Conservation (phyloP, 2,113 vertebrate genomes). For the Okapia johnstoni region DNA sequence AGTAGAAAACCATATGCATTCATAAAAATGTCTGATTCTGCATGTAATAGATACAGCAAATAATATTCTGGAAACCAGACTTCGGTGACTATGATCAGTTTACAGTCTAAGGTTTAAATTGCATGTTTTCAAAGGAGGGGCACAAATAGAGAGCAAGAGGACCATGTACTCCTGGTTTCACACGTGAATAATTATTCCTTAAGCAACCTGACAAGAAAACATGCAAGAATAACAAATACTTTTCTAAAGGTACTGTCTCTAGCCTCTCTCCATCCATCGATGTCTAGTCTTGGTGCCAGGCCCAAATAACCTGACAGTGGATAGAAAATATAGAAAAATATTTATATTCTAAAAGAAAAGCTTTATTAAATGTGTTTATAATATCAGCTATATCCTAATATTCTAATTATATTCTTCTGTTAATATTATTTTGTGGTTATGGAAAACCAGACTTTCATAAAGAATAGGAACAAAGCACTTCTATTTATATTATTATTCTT, state of each 20-base stretch:
- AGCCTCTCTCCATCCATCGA: background rate
- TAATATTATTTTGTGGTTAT: background rate
- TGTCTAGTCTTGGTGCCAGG: background rate
- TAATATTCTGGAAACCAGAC: constrained; percentile 7
- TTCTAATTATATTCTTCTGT: background rate
- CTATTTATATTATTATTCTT: background rate
- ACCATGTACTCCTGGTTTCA: constrained; percentile 59
- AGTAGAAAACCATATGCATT: background rate
- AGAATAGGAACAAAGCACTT: background rate
- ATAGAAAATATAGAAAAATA: background rate
- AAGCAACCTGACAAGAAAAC: constrained; percentile 67
- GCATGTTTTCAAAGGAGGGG: constrained; percentile 68
- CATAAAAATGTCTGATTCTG: constrained; percentile 45
- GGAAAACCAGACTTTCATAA: background rate
- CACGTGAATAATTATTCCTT: constrained; percentile 66
- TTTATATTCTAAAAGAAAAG: background rate
- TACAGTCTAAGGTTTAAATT: constrained; percentile 29
- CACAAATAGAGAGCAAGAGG: constrained; percentile 37
- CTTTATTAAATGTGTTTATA: background rate
- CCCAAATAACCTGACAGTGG: background rate
- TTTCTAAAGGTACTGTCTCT: background rate
- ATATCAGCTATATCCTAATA: background rate
- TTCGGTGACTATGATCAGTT: background rate
- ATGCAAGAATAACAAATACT: constrained; percentile 43
- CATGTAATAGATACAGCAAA: constrained; percentile 7